phyloP scores from a whole-genome alignment of 37 sponge, comb jelly and placozoan species.

The Agelas oroides region DNA sequence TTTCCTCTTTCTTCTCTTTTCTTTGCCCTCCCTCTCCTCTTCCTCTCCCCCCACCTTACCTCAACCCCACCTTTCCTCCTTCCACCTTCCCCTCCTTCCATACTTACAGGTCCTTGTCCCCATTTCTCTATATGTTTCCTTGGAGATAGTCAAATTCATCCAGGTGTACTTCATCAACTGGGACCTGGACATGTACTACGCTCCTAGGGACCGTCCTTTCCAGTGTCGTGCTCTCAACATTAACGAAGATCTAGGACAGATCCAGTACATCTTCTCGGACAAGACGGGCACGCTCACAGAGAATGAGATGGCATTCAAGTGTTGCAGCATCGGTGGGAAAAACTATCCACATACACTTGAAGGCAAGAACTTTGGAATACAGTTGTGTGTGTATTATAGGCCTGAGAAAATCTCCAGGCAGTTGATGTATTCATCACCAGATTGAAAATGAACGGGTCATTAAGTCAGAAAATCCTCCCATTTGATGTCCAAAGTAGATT shows the following conservation, averaged over 20 bases:
- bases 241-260: constrained; percentile 89
- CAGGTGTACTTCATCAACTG: constrained; percentile 80
- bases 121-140: constrained; percentile 87
- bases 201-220: constrained; percentile 47
- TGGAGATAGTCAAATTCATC: constrained; percentile 84
- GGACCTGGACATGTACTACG: constrained; percentile 85
- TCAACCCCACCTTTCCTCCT: too few species aligned
- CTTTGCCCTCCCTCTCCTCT: too few species aligned
- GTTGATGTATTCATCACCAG: too few species aligned
- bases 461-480: too few species aligned
- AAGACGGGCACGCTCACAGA: constrained; percentile 92
- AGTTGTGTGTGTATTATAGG: too few species aligned
- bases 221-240: constrained; percentile 83
- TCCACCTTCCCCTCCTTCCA: too few species aligned
- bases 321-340: constrained; percentile 69
- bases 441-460: too few species aligned
- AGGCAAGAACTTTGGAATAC: background rate
- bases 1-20: too few species aligned
- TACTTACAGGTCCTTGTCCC: constrained; percentile 75
- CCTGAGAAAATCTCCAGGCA: too few species aligned
- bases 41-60: too few species aligned
- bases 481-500: too few species aligned
- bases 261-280: constrained; percentile 87
- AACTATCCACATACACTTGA: constrained; percentile 59
- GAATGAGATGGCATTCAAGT: constrained; percentile 78